Percentiles rank a stretch among this genome's conserved stretches.
Evolutionary conservation across 2,888 invertebrate species (phyloP).

Genomic region (Drosophila siamana): DNA sequence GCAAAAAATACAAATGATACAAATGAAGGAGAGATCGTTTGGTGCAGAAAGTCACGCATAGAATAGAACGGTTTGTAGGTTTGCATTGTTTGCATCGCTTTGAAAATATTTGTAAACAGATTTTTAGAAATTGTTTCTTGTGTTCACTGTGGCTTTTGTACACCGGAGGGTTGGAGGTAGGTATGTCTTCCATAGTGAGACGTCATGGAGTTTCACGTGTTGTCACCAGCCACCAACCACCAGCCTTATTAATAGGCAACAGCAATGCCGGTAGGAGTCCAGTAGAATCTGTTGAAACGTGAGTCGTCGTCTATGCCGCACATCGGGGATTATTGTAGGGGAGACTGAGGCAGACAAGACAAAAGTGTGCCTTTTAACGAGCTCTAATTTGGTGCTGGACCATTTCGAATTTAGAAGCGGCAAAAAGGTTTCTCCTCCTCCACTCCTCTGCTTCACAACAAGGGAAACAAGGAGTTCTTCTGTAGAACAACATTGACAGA

Average conservation of each 20-base stretch:
- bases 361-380: conserved; percentile 80
- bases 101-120: conserved; percentile 84
- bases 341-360: conserved; percentile 27
- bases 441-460: conserved; percentile 39
- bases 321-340: conserved; percentile 43
- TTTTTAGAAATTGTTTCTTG: conserved; percentile 74
- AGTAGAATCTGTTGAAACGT: conserved; percentile 75
- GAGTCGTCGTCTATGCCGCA: conserved; percentile 51
- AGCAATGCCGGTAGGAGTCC: conserved; percentile 49
- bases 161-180: conserved; percentile 61
- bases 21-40: conserved; percentile 16
- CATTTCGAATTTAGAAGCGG: conserved; percentile 52
- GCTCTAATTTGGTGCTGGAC: conserved; percentile 76
- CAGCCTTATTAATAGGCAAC: conserved; percentile 78
- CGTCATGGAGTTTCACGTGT: conserved; percentile 82
- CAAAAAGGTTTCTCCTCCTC: conserved; percentile 50
- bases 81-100: conserved; percentile 51
- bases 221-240: conserved; percentile 82
- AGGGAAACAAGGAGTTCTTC: conserved; percentile 38
- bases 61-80: conserved; percentile 39
- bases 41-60: conserved; percentile 46
- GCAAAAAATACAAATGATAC: conserved; percentile 21
- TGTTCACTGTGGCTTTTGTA: conserved; percentile 60
- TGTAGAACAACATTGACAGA: conserved; percentile 49
- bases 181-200: conserved; percentile 67